Conservation (phyloP, 2,113 vertebrate genomes). For the Sisor rabdophorus region DNA sequence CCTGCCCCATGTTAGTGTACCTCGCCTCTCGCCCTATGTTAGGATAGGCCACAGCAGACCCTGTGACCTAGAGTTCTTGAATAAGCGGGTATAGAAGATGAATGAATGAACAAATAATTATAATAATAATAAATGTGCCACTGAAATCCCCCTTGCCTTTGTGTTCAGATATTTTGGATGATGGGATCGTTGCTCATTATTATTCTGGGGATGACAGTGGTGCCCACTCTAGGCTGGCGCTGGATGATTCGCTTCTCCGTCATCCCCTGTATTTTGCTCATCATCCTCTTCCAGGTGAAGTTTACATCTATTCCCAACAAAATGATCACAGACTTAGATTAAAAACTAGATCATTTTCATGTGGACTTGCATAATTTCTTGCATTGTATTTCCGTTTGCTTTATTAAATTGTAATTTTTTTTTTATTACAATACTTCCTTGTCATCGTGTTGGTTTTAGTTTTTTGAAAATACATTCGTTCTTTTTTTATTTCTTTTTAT, state of each 20-base stretch:
- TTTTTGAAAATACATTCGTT: not conserved
- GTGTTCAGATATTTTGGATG: constrained; percentile 88
- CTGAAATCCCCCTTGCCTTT: not conserved
- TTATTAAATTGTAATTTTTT: no score
- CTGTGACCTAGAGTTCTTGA: no score
- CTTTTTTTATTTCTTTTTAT: not conserved
- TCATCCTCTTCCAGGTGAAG: constrained; percentile 81
- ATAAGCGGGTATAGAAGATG: no score
- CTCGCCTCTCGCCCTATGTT: no score
- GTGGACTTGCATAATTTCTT: no score
- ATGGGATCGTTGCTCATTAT: constrained; percentile 87
- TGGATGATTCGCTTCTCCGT: constrained; percentile 90
- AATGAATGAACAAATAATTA: no score
- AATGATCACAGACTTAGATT: not conserved
- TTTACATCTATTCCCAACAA: no score
- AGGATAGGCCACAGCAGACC: no score
- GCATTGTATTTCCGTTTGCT: not conserved
- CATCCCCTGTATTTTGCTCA: constrained; percentile 80
- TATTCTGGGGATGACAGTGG: constrained; percentile 80
- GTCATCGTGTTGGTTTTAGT: not conserved
- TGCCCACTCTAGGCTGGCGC: constrained; percentile 84
- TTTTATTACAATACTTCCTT: not conserved
- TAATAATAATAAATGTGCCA: not conserved
- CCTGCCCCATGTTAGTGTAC: no score
- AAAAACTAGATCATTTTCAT: no score